A percentile compares a stretch with the other conserved stretches of the same genome.
Evolutionary conservation across 2,797 vertebrate species (phyloP).

Genomic region (Hybognathus amarus): DNA sequence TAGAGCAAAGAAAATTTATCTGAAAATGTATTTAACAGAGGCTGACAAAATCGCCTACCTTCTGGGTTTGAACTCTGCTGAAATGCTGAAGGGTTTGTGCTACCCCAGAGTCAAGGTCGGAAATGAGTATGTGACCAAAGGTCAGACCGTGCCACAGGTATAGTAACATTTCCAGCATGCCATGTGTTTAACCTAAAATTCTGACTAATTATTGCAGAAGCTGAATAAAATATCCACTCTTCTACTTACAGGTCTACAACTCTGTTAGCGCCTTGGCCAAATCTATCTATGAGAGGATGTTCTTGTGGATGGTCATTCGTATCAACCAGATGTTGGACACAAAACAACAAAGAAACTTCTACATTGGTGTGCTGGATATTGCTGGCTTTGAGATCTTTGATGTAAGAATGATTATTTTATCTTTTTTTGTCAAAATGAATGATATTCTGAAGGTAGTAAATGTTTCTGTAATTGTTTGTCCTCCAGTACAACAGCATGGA

Average conservation of each 20-base stretch:
- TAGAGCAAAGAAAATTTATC: no score
- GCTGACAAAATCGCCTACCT: constrained; percentile 71
- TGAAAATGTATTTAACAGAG: no score
- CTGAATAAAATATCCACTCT: not conserved
- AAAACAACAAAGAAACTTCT: constrained; percentile 87
- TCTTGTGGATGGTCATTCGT: constrained; percentile 93
- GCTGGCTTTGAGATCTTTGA: constrained; percentile 1
- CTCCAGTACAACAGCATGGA: not conserved
- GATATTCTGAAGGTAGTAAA: not conserved
- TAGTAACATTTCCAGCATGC: not conserved
- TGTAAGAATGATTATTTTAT: not conserved
- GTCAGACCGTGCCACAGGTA: constrained; percentile 67
- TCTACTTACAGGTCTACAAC: constrained; percentile 66
- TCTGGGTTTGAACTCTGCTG: constrained; percentile 88
- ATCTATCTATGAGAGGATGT: constrained; percentile 90
- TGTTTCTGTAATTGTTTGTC: not conserved
- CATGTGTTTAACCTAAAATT: not conserved
- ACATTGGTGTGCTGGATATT: constrained; percentile 84
- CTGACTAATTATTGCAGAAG: no score
- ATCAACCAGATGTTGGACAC: constrained; percentile 94
- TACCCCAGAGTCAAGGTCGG: constrained; percentile 83
- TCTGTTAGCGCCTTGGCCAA: constrained; percentile 86
- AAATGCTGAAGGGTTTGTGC: constrained; percentile 88
- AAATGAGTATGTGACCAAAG: constrained; percentile 4
- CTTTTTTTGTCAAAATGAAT: not conserved